Base-by-base conservation (phyloP, 2,888 invertebrate species). In the Antheraea assamensis region DNA sequence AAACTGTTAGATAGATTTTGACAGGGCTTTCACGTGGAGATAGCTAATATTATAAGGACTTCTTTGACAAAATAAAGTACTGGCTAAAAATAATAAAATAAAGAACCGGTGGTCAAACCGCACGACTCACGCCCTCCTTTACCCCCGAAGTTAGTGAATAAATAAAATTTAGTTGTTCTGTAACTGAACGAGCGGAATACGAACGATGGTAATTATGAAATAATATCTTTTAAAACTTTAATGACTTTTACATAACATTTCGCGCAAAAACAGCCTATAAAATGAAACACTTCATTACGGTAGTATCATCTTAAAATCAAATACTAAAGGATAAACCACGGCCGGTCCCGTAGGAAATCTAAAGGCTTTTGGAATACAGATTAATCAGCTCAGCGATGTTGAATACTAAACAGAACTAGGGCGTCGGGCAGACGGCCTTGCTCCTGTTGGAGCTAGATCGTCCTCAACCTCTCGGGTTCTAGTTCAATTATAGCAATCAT, bases 281-380 rank as follows among this genome's bases (percentile, higher is more conserved):
- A 35, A 49, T 31, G 35, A 35, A 52, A 35, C 72, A 47, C 3
- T 52, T 47, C 19, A 30, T 27, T 70, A 58, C 55, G 58, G 61
- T 64, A 42, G 70, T 70, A 70, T 73, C 70, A 70, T 73, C 70
- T 58, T 70, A 58, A 72, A 70, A 73, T 73, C 73, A 70, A 73
- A 73, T 55, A 61, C 72, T 64, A 24, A 73, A 21, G 21, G 47
- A 73, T 73, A 70, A 42, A 55, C 73, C 66, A 68, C 35, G 31
- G 68, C 35, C 70, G 72, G 13, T 76, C 75, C 72, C 75, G 61
- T 24, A 75, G 77, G 77, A 77, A 77, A 77, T 77, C 75, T 75
- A 76, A 73, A 75, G 68, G 77, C 75, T 72, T 70, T 74, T 72
- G 71, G 75, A 73, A 74, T 75, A 72, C 72, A 71, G 73, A 75